phyloP scores from a whole-genome alignment of 1,140 invertebrate species.

The Drosophila sp. region DNA sequence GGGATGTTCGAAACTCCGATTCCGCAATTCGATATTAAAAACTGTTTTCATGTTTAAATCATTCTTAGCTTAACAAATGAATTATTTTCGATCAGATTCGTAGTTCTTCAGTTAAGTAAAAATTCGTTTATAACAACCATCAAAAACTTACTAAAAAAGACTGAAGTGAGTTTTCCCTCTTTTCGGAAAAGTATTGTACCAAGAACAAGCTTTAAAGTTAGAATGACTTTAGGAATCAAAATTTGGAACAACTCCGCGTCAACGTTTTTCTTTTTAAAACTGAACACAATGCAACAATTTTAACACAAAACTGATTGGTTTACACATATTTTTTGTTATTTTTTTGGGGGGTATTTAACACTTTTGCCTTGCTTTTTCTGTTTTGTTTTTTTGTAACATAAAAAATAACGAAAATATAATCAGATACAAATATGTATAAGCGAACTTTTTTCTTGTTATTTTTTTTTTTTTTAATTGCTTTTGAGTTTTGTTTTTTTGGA shows the following conservation, averaged over 20 bases:
- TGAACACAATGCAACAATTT: constrained; percentile 16
- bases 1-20: not conserved
- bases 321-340: constrained; percentile 13
- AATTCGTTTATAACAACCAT: too few species aligned
- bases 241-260: not conserved
- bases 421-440: constrained; percentile 18
- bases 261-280: constrained; percentile 2
- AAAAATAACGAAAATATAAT: constrained; percentile 27
- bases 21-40: not conserved
- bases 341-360: constrained; percentile 2
- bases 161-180: too few species aligned
- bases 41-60: not conserved
- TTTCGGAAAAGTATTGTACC: too few species aligned
- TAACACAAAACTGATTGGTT: constrained; percentile 24
- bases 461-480: constrained; percentile 16
- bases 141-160: too few species aligned
- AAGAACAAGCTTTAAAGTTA: too few species aligned
- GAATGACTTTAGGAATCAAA: not conserved
- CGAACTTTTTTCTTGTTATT: constrained; percentile 33
- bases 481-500: too few species aligned
- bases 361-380: not conserved
- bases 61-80: too few species aligned
- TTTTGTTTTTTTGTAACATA: constrained; percentile 13
- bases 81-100: too few species aligned
- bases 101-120: too few species aligned